Evolutionary conservation across 2,113 vertebrate species (phyloP).

Genomic region (Heterotis niloticus): DNA sequence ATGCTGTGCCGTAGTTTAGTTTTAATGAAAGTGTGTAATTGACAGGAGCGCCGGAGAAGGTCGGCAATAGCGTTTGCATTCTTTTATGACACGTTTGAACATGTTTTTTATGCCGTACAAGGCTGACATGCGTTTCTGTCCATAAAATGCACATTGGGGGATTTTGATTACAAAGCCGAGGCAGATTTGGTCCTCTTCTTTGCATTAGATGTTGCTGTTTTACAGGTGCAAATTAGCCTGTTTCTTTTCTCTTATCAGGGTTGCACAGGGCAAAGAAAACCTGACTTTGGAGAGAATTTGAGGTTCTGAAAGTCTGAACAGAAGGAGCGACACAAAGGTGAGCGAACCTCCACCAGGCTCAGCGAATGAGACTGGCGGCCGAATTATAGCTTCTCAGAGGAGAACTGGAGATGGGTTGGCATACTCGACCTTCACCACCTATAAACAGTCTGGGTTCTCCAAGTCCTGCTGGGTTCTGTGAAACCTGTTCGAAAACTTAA

Average conservation of each 20-base stretch:
- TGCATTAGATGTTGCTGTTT: not conserved
- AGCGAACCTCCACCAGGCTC: not conserved
- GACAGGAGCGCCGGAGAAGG: not conserved
- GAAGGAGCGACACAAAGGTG: not conserved
- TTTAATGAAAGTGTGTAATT: slow-evolving; percentile 17
- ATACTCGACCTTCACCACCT: not conserved
- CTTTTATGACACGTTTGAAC: not conserved
- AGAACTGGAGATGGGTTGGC: not conserved
- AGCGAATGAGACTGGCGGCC: not conserved
- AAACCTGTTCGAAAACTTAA: not conserved
- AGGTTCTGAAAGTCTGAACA: slow-evolving; percentile 1
- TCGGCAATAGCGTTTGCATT: not conserved
- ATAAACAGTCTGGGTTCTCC: not conserved
- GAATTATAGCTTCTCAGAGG: not conserved
- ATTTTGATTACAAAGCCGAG: not conserved
- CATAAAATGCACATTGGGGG: not conserved
- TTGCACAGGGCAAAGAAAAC: not conserved
- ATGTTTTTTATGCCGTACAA: not conserved
- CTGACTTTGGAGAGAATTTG: not conserved
- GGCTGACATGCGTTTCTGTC: not conserved
- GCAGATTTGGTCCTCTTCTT: not conserved
- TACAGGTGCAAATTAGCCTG: not conserved
- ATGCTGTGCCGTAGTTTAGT: not conserved
- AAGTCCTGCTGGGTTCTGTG: slow-evolving; percentile 4
- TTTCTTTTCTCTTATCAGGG: slow-evolving; percentile 2